Evolutionary conservation across 2,888 invertebrate genomes (phyloP).

Genomic region (Ashinkailepas kermadecensis): DNA sequence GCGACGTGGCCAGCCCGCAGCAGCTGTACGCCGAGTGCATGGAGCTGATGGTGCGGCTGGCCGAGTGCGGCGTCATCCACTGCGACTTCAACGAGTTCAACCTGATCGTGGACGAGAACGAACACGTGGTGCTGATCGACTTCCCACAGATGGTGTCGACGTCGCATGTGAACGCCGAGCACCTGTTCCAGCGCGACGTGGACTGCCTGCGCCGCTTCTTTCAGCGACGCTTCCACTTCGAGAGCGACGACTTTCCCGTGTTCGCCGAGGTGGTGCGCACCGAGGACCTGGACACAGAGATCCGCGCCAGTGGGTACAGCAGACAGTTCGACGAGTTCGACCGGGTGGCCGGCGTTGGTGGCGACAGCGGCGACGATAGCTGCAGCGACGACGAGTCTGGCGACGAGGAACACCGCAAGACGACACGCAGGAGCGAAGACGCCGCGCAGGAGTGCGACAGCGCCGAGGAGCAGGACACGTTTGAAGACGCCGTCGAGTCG

Average conservation of each 20-base stretch:
- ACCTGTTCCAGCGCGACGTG: slow-evolving; percentile 90
- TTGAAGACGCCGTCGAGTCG: background rate
- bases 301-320: slow-evolving; percentile 82
- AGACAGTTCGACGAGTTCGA: slow-evolving; percentile 68
- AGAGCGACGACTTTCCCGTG: slow-evolving; percentile 69
- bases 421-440: slow-evolving; percentile 33
- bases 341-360: slow-evolving; percentile 40
- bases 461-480: slow-evolving; percentile 38
- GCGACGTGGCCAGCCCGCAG: slow-evolving; percentile 24
- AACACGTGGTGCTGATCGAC: slow-evolving; percentile 82
- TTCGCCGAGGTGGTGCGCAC: slow-evolving; percentile 49
- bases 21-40: slow-evolving; percentile 85
- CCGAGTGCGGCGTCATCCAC: slow-evolving; percentile 92
- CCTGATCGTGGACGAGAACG: slow-evolving; percentile 70
- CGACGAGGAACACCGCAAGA: slow-evolving; percentile 39
- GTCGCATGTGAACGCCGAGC: slow-evolving; percentile 80
- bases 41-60: slow-evolving; percentile 82
- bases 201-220: slow-evolving; percentile 86
- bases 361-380: slow-evolving; percentile 37
- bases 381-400: slow-evolving; percentile 35
- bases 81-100: slow-evolving; percentile 99
- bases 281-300: slow-evolving; percentile 75
- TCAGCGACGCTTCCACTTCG: slow-evolving; percentile 77
- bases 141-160: slow-evolving; percentile 99
- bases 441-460: slow-evolving; percentile 50